Base-by-base conservation (phyloP, 2,113 vertebrate species). In the Archocentrus centrarchus region DNA sequence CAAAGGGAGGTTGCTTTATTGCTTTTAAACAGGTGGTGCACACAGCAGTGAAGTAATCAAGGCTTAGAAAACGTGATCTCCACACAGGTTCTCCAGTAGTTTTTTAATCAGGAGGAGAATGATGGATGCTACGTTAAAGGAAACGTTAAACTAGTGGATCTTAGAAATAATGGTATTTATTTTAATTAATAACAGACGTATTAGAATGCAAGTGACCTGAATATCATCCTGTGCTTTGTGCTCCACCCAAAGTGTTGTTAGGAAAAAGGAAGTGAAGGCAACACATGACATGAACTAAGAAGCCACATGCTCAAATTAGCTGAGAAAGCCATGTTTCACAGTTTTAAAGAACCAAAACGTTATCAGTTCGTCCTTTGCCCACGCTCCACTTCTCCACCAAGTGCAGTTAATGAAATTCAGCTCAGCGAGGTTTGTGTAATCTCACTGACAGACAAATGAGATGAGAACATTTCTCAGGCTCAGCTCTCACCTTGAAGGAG, bases 1-100 rank as follows among this genome's bases (percentile, higher is more conserved):
- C 79, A 84, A 64, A 83, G 47, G 27, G 22, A 2, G 2, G 13
- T 35, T 1, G 3, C 18, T 89, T 96, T 94, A 95, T 96, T 22
- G 3, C 53, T 1, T 64, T 39, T 2, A 7, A 41, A 53, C 59
- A 63, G 6, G 5, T 66, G n/a, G 62, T 39, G 11, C 10, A 59
- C 7, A 6, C 64, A 66, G 15, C 37, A 3, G 17, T 55, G 18
- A 17, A 4, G 50, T 0, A 7, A 3, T 13, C 2, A 13, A 2
- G n/a, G 22, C 15, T 66, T 20, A 20, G 66, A 70, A 30, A 30
- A 70, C 3, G 0, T 0, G 41, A 11, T 2, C 64, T 20, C 15
- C 64, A 50, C 9, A 0, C 24, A 30, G 15, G 3, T 47, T 68
- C 14, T 68, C 44, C 60, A 47, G 44, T 47, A 47, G 14, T 15